phyloP scores from a whole-genome alignment of 2,113 vertebrate species.

The Cryptotis parvus region DNA sequence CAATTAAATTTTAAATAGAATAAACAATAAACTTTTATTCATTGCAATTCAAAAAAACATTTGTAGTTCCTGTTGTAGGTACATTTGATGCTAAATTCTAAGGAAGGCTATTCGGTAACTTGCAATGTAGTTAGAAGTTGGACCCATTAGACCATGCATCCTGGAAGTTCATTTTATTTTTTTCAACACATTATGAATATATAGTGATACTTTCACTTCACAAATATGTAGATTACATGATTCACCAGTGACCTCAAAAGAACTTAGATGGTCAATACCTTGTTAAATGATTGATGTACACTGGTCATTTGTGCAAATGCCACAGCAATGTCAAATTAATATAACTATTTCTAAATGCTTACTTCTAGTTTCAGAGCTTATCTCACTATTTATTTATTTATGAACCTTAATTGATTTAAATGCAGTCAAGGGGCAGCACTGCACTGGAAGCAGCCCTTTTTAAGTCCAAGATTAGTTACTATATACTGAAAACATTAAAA shows the following conservation, averaged over 20 bases:
- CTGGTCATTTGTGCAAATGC: not conserved
- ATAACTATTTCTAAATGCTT: conserved; percentile 13
- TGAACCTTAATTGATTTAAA: not conserved
- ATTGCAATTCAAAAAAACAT: conserved; percentile 6
- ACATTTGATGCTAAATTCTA: not conserved
- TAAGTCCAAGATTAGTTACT: not conserved
- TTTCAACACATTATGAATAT: not conserved
- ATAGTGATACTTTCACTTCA: not conserved
- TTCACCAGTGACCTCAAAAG: not conserved
- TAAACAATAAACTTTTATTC: conserved; percentile 30
- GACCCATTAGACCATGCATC: not conserved
- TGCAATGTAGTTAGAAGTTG: not conserved
- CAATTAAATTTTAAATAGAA: conserved; percentile 52
- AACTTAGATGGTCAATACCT: not conserved
- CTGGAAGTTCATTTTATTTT: not conserved
- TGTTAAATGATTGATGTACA: not conserved
- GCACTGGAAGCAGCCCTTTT: not conserved
- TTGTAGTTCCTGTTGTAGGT: not conserved
- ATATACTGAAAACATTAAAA: not conserved
- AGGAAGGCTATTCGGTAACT: not conserved
- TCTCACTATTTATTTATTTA: not conserved
- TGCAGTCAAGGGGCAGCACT: not conserved
- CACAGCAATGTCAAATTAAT: not conserved
- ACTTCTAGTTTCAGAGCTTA: not conserved
- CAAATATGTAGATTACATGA: not conserved